phyloP scores from a whole-genome alignment of 64 coral and sea anemone genomes.

The Anthopleura sola region DNA sequence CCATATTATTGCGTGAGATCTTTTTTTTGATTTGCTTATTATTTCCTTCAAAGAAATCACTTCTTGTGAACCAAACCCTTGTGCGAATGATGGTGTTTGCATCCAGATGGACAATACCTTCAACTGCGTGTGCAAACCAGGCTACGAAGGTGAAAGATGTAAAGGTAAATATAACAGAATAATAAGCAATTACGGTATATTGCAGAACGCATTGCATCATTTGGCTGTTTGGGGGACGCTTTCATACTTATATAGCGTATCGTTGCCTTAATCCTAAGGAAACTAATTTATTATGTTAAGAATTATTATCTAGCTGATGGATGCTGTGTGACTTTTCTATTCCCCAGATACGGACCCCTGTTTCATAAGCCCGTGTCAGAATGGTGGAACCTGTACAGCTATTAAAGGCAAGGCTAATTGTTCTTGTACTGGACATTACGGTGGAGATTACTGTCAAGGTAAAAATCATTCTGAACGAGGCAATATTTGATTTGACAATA shows the following conservation, averaged over 20 bases:
- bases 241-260: too few species aligned
- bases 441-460: constrained; percentile 45
- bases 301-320: neutral
- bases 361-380: constrained; percentile 33
- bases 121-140: constrained; percentile 28
- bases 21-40: neutral
- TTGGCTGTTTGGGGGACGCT: too few species aligned
- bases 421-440: constrained; percentile 17
- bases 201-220: too few species aligned
- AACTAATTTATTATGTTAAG: too few species aligned
- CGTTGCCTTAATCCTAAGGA: too few species aligned
- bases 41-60: constrained; percentile 32
- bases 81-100: constrained; percentile 55
- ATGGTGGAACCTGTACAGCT: constrained; percentile 35
- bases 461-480: neutral
- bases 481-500: neutral
- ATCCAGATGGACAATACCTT: constrained; percentile 15
- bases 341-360: constrained; percentile 23
- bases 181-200: too few species aligned
- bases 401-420: constrained; percentile 20
- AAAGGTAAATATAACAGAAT: constrained; percentile 43
- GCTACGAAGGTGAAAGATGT: constrained; percentile 53
- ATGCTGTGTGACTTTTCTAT: neutral
- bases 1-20: neutral
- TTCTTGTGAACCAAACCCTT: constrained; percentile 51